These are phyloP conservation scores for Nezara viridula DNA, from an alignment of 2,888 invertebrate species.

Conservation along the genomic window DNA sequence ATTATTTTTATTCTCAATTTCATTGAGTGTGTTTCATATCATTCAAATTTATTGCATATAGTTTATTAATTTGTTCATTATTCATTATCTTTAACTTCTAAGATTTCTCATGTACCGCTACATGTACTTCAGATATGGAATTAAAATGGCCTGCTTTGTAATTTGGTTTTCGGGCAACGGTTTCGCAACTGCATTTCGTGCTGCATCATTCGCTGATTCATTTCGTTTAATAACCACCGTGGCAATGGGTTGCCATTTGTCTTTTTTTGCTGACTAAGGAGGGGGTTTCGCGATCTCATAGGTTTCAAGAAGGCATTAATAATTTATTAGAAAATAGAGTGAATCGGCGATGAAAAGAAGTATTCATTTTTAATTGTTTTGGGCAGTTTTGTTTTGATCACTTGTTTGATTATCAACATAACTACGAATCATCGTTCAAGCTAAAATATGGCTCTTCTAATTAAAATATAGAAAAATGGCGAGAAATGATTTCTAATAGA, in stretches of 20 bases:
- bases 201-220: constrained; percentile 36
- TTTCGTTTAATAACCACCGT: constrained; percentile 10
- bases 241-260: constrained; percentile 17
- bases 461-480: no score
- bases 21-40: no score
- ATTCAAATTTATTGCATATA: no score
- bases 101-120: background rate
- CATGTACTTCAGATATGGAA: background rate
- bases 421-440: no score
- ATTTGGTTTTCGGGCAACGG: constrained; percentile 23
- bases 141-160: background rate
- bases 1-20: no score
- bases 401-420: no score
- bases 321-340: background rate
- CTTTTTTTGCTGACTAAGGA: constrained; percentile 27
- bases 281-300: constrained; percentile 8
- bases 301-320: background rate
- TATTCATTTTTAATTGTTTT: no score
- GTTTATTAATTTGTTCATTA: no score
- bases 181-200: background rate
- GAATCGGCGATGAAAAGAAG: background rate
- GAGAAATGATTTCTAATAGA: no score
- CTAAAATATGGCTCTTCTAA: no score
- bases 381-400: no score
- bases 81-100: no score